A percentile compares a stretch with the other conserved stretches of the same genome.
Evolutionary conservation across 2,113 vertebrate genomes (phyloP).

Genomic region (Engraulis encrasicolus): DNA sequence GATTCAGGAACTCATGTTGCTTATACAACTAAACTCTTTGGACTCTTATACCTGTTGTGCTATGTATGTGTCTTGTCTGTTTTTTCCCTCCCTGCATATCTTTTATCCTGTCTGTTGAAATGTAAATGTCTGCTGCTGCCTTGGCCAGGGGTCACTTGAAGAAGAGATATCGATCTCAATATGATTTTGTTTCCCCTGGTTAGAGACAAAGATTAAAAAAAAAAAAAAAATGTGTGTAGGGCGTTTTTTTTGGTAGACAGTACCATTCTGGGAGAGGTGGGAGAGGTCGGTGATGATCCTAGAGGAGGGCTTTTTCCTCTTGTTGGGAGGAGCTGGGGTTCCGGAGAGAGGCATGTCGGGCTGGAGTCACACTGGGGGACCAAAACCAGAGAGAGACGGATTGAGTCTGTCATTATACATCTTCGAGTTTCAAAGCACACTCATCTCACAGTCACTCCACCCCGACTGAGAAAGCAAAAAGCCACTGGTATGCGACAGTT

Average conservation of each 20-base stretch:
- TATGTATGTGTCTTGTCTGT: too few species aligned
- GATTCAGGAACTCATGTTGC: too few species aligned
- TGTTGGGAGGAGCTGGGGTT: slow-evolving; percentile 89
- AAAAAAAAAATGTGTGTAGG: too few species aligned
- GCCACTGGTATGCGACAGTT: slow-evolving; percentile 13
- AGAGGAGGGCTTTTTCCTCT: slow-evolving; percentile 91
- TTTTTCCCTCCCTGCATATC: too few species aligned
- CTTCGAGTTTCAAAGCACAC: neutral
- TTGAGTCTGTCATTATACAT: neutral
- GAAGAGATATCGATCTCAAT: too few species aligned
- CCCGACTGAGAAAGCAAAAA: neutral
- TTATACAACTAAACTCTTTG: too few species aligned
- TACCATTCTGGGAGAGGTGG: slow-evolving; percentile 85
- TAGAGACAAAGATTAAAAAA: too few species aligned
- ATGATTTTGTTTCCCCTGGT: too few species aligned
- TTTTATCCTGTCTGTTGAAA: too few species aligned
- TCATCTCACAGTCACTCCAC: neutral
- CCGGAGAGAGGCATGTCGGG: slow-evolving; percentile 91
- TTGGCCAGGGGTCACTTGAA: too few species aligned
- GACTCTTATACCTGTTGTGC: too few species aligned
- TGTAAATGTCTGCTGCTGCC: too few species aligned
- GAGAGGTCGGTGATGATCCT: slow-evolving; percentile 85
- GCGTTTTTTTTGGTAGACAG: slow-evolving; percentile 16
- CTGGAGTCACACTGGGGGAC: slow-evolving; percentile 61
- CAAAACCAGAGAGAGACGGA: slow-evolving; percentile 36